Percentiles rank a stretch among this genome's conserved stretches.
phyloP scores from a whole-genome alignment of 2,888 invertebrate genomes.

The Campaea margaritaria region DNA sequence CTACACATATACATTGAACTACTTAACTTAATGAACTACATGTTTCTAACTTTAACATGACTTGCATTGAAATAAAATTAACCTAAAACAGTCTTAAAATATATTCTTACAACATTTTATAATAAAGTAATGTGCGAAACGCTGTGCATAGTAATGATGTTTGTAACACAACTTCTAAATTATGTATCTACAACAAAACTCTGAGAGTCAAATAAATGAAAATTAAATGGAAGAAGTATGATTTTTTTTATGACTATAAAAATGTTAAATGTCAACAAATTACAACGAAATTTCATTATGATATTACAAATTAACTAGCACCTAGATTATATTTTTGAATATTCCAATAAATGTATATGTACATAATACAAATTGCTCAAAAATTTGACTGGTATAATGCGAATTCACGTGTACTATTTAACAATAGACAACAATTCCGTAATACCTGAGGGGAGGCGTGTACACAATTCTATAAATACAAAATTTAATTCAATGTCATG shows the following conservation, averaged over 20 bases:
- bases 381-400: slow-evolving; percentile 49
- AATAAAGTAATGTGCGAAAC: slow-evolving; percentile 62
- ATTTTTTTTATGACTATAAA: slow-evolving; percentile 34
- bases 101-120: slow-evolving; percentile 55
- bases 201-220: slow-evolving; percentile 50
- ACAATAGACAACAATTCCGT: slow-evolving; percentile 56
- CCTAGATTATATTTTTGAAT: slow-evolving; percentile 53
- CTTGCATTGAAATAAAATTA: slow-evolving; percentile 64
- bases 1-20: slow-evolving; percentile 41
- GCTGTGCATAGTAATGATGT: slow-evolving; percentile 62
- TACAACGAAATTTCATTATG: slow-evolving; percentile 52
- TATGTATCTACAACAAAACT: slow-evolving; percentile 48
- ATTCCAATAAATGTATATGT: slow-evolving; percentile 22
- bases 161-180: slow-evolving; percentile 41
- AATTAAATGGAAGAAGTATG: slow-evolving; percentile 43
- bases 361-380: slow-evolving; percentile 30
- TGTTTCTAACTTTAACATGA: slow-evolving; percentile 44
- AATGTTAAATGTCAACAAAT: slow-evolving; percentile 29
- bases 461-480: slow-evolving; percentile 23
- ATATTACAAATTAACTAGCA: slow-evolving; percentile 69
- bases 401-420: slow-evolving; percentile 61
- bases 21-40: slow-evolving; percentile 38
- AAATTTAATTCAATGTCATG: slow-evolving; percentile 17
- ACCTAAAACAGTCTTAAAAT: slow-evolving; percentile 73
- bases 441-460: slow-evolving; percentile 13